Evolutionary conservation across 2,797 vertebrate species (phyloP).

Genomic region (Dendrocincla tyrannina): DNA sequence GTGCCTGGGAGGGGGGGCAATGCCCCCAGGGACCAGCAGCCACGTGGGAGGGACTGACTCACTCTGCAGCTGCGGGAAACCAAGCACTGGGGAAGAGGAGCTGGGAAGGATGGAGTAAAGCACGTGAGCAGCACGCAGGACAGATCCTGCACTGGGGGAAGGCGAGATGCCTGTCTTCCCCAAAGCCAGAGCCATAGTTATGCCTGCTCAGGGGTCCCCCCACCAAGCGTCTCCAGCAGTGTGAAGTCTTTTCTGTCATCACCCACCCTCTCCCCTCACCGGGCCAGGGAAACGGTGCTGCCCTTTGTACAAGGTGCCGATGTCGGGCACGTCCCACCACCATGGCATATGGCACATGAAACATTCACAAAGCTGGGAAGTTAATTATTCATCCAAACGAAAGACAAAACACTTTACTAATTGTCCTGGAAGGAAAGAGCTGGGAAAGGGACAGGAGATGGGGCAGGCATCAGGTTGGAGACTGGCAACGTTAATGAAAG

Average conservation of each 20-base stretch:
- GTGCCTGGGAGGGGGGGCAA: neutral
- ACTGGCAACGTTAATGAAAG: neutral
- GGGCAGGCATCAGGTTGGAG: constrained; percentile 27
- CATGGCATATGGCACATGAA: constrained; percentile 87
- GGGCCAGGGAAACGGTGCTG: neutral
- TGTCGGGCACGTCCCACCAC: neutral
- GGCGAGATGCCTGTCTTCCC: neutral
- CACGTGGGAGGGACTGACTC: neutral
- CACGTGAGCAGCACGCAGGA: neutral
- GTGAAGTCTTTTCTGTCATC: rapidly evolving
- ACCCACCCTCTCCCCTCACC: neutral
- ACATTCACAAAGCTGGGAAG: constrained; percentile 82
- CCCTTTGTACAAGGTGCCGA: neutral
- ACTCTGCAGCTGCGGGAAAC: neutral
- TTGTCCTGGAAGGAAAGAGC: constrained; percentile 67
- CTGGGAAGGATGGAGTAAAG: neutral
- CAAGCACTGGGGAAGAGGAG: neutral
- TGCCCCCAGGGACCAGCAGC: neutral
- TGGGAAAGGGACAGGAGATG: neutral
- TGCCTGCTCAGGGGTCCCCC: neutral
- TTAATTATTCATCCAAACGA: constrained; percentile 88
- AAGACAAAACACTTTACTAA: constrained; percentile 84
- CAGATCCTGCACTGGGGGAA: rapidly evolving
- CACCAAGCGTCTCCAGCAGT: rapidly evolving
- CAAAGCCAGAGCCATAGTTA: neutral